A percentile compares a stretch with the other conserved stretches of the same genome.
Conservation (phyloP, 2,113 vertebrate species). For the Cygnus buccinator region DNA sequence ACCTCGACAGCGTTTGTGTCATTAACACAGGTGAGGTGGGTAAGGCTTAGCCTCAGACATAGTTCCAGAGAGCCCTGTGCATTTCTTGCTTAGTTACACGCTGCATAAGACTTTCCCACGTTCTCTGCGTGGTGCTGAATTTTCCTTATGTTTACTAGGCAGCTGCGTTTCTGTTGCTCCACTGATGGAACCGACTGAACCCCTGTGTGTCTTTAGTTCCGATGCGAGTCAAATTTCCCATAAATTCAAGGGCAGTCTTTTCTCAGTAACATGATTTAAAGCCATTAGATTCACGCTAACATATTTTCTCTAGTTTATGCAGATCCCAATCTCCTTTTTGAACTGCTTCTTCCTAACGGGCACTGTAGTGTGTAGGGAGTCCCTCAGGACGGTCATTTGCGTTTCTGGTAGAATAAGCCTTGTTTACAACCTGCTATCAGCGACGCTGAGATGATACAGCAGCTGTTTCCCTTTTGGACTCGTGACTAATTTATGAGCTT, state of each 20-base stretch:
- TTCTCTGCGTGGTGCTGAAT: not conserved
- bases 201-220: not conserved
- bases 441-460: not conserved
- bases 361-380: not conserved
- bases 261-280: not conserved
- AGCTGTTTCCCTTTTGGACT: conserved; percentile 57
- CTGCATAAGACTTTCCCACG: not conserved
- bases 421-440: conserved; percentile 10
- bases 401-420: conserved; percentile 26
- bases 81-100: not conserved
- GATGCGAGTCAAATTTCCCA: not conserved
- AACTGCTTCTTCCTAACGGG: not conserved
- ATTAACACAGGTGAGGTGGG: not conserved
- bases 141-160: not conserved
- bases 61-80: not conserved
- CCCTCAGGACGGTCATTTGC: not conserved
- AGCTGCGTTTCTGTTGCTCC: not conserved
- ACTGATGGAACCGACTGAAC: not conserved
- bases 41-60: too few species aligned
- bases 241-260: not conserved
- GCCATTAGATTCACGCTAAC: not conserved
- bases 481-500: conserved; percentile 7
- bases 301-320: not conserved
- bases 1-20: not conserved
- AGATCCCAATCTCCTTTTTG: not conserved